Conservation (phyloP, 2,888 invertebrate genomes). For the Eupeodes latifasciatus region DNA sequence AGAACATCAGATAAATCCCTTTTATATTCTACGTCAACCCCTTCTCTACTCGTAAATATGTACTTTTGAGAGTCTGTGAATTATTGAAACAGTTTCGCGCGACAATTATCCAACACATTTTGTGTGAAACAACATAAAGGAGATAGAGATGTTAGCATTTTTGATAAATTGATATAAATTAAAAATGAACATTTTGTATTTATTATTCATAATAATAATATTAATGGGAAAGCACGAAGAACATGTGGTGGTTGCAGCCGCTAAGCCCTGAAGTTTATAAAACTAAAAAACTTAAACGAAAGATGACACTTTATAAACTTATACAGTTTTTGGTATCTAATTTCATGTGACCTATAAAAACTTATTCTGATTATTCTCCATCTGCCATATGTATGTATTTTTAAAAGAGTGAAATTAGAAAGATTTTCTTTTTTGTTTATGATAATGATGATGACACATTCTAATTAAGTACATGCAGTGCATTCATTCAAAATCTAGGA, state of each 20-base stretch:
- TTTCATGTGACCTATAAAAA: conserved; percentile 49
- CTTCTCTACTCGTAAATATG: background rate
- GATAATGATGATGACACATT: no score
- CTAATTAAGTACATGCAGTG: no score
- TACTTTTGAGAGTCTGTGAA: conserved; percentile 3
- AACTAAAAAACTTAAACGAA: conserved; percentile 45
- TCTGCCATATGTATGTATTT: background rate
- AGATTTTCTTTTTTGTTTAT: no score
- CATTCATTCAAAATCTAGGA: no score
- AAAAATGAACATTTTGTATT: conserved; percentile 47
- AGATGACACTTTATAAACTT: conserved; percentile 26
- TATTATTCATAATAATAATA: background rate
- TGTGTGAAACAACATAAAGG: conserved; percentile 20
- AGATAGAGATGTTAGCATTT: conserved; percentile 43
- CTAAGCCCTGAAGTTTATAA: background rate
- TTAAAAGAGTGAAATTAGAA: background rate
- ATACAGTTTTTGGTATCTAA: conserved; percentile 32
- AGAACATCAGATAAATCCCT: conserved; percentile 45
- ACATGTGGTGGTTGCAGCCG: background rate
- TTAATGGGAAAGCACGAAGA: conserved; percentile 17
- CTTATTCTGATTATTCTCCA: background rate
- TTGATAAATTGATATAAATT: conserved; percentile 69
- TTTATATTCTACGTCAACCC: conserved; percentile 47
- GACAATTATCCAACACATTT: conserved; percentile 40
- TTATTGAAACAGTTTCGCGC: conserved; percentile 56